phyloP scores from a whole-genome alignment of 1,140 invertebrate species.

The Glossosoma conforme region DNA sequence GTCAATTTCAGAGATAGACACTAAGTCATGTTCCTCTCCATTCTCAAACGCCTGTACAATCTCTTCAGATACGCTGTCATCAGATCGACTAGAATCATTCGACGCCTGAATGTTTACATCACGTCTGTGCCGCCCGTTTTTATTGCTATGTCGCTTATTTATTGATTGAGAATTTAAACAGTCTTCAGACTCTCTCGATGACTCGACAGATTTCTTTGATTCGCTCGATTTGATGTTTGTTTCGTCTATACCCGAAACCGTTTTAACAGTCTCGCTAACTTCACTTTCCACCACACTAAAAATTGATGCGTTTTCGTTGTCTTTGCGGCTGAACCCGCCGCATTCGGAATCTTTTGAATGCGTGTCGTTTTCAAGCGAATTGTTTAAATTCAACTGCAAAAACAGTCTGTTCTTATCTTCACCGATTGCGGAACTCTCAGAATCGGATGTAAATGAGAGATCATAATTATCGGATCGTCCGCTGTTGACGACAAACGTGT shows the following conservation, averaged over 20 bases:
- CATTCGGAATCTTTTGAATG: slow-evolving; percentile 7
- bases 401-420: slow-evolving; percentile 16
- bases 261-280: slow-evolving; percentile 9
- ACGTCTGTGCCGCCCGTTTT: background rate
- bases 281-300: no score
- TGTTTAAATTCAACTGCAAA: slow-evolving; percentile 15
- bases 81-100: slow-evolving; percentile 5
- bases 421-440: slow-evolving; percentile 6
- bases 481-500: slow-evolving; percentile 18
- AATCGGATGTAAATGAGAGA: slow-evolving; percentile 25
- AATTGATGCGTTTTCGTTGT: slow-evolving; percentile 1
- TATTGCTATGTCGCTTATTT: slow-evolving; percentile 8
- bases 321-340: slow-evolving; percentile 3
- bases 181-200: background rate
- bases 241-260: slow-evolving; percentile 9
- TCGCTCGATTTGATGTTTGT: no score
- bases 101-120: slow-evolving; percentile 3
- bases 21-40: no score
- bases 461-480: slow-evolving; percentile 26
- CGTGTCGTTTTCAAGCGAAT: slow-evolving; percentile 18
- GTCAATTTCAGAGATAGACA: no score
- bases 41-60: slow-evolving; percentile 15
- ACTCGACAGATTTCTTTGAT: no score
- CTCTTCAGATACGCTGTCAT: slow-evolving; percentile 26
- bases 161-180: background rate